Evolutionary conservation across 2,888 invertebrate genomes (phyloP).

Genomic region (Diarsia mendica): DNA sequence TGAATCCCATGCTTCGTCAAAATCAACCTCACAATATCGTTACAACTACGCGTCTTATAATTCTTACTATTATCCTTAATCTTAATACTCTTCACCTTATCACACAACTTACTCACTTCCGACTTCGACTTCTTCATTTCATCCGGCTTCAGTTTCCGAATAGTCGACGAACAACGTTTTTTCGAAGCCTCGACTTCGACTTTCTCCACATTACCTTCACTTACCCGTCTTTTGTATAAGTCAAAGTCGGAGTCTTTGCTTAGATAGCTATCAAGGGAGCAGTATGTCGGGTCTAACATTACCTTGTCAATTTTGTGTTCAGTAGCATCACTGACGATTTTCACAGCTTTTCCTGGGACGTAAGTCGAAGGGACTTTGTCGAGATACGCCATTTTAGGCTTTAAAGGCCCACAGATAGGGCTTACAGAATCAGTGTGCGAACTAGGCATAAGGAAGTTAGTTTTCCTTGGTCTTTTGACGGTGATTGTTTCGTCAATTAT

Average conservation of each 20-base stretch:
- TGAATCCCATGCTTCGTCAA: slow-evolving; percentile 94
- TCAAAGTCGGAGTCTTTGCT: slow-evolving; percentile 84
- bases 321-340: slow-evolving; percentile 91
- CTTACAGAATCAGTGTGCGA: slow-evolving; percentile 81
- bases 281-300: slow-evolving; percentile 80
- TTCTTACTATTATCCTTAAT: slow-evolving; percentile 81
- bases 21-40: slow-evolving; percentile 93
- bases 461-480: slow-evolving; percentile 80
- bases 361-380: slow-evolving; percentile 83
- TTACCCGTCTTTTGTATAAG: slow-evolving; percentile 80
- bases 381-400: slow-evolving; percentile 85
- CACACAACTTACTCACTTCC: slow-evolving; percentile 88
- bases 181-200: slow-evolving; percentile 72
- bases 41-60: slow-evolving; percentile 87
- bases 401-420: slow-evolving; percentile 75
- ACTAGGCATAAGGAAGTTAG: slow-evolving; percentile 81
- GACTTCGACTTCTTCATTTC: slow-evolving; percentile 87
- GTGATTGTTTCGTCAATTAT: slow-evolving; percentile 83
- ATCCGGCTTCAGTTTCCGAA: slow-evolving; percentile 82
- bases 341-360: slow-evolving; percentile 94
- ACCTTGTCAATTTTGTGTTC: slow-evolving; percentile 86
- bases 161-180: slow-evolving; percentile 85
- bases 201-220: slow-evolving; percentile 82
- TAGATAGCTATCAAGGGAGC: slow-evolving; percentile 90
- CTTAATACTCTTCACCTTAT: slow-evolving; percentile 86